Evolutionary conservation across 2,797 vertebrate species (phyloP).

Genomic region (Perodicticus potto): DNA sequence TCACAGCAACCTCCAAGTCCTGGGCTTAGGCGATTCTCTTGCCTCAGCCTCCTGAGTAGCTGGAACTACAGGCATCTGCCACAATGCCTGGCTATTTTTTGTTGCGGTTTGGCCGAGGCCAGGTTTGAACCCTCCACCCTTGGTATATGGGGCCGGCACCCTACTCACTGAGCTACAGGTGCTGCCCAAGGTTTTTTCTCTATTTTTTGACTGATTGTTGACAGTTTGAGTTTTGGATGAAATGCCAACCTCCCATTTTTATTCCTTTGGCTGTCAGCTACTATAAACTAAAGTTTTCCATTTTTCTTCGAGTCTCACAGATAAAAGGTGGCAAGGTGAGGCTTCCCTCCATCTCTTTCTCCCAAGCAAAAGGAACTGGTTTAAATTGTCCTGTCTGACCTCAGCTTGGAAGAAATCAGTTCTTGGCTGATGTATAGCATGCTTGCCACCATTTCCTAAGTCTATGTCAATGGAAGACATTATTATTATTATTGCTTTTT

Average conservation of each 20-base stretch:
- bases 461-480: not conserved
- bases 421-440: not conserved
- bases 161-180: too few species aligned
- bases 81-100: too few species aligned
- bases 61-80: too few species aligned
- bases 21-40: too few species aligned
- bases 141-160: too few species aligned
- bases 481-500: too few species aligned
- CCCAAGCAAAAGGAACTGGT: not conserved
- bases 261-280: slow-evolving; percentile 14
- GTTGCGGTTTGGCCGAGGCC: too few species aligned
- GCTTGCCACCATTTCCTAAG: not conserved
- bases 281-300: not conserved
- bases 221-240: slow-evolving; percentile 41
- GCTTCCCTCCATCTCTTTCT: not conserved
- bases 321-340: not conserved
- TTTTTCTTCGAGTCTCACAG: slow-evolving; percentile 46
- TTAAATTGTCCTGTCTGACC: not conserved
- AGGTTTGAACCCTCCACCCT: too few species aligned
- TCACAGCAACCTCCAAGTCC: too few species aligned
- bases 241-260: slow-evolving; percentile 35
- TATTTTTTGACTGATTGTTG: slow-evolving; percentile 28
- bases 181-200: not conserved
- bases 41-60: too few species aligned
- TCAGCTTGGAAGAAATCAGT: not conserved